Percentiles rank a stretch among this genome's conserved stretches.
Evolutionary conservation across 2,113 vertebrate species (phyloP).

Genomic region (Leucosticte australis): DNA sequence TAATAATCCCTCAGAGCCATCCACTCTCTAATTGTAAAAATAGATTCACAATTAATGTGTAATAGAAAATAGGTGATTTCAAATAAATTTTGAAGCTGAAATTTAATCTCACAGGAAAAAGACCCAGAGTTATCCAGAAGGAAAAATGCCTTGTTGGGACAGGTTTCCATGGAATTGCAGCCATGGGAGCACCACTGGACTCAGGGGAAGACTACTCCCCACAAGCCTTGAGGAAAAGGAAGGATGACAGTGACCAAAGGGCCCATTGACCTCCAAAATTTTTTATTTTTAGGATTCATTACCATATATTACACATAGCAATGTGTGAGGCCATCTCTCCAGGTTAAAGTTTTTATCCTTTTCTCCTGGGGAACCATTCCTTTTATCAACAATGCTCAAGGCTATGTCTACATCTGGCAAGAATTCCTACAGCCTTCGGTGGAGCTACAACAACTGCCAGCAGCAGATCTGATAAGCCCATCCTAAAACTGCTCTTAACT

Average conservation of each 20-base stretch:
- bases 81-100: not conserved
- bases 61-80: not conserved
- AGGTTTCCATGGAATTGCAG: not conserved
- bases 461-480: not conserved
- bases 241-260: not conserved
- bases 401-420: not conserved
- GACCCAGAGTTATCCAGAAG: not conserved
- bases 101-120: not conserved
- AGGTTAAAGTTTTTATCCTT: not conserved
- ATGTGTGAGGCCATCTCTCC: not conserved
- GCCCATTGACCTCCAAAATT: not conserved
- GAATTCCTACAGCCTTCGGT: not conserved
- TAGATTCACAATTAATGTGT: not conserved
- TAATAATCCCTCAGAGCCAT: not conserved
- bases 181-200: not conserved
- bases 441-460: not conserved
- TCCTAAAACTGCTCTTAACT: not conserved
- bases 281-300: not conserved
- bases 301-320: not conserved
- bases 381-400: not conserved
- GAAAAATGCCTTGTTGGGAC: not conserved
- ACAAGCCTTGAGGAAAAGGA: not conserved
- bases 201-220: not conserved
- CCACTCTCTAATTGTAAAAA: not conserved
- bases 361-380: not conserved